A percentile compares a stretch with the other conserved stretches of the same genome.
These are phyloP conservation scores for Puntigrus tetrazona DNA, from an alignment of 2,113 vertebrate genomes.

Conservation along the genomic window DNA sequence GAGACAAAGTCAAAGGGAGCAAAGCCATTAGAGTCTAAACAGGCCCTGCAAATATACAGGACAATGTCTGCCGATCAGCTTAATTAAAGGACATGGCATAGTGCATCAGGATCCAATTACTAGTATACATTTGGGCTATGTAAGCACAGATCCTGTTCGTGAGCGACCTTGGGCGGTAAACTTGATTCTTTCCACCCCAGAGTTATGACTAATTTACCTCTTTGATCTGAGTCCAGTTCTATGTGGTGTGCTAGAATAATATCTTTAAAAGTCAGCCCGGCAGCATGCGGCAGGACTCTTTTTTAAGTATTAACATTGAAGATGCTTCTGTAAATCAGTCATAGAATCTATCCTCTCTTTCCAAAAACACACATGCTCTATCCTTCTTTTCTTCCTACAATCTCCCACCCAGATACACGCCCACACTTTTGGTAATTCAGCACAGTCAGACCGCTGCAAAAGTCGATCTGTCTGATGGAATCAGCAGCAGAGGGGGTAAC, in stretches of 20 bases:
- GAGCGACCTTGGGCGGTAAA: conserved; percentile 47
- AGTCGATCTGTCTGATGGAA: conserved; percentile 67
- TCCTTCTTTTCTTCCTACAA: neutral
- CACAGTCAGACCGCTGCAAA: conserved; percentile 54
- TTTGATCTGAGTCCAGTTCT: conserved; percentile 64
- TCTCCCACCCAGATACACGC: neutral
- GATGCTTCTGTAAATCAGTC: neutral
- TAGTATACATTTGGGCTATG: conserved; percentile 56
- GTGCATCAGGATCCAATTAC: conserved; percentile 51
- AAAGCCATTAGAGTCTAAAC: conserved; percentile 35
- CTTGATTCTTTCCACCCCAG: conserved; percentile 67
- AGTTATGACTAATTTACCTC: conserved; percentile 67
- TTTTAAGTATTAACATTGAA: neutral
- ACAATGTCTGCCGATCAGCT: conserved; percentile 47
- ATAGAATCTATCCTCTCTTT: neutral
- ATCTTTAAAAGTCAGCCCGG: conserved; percentile 53
- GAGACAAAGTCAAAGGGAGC: conserved; percentile 2
- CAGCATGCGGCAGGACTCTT: neutral
- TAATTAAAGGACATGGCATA: conserved; percentile 47
- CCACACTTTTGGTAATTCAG: conserved; percentile 11
- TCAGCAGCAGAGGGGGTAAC: conserved; percentile 58
- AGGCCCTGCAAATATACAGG: conserved; percentile 23
- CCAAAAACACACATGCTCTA: neutral
- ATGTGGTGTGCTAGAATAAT: conserved; percentile 52
- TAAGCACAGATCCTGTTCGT: conserved; percentile 11